These are phyloP conservation scores for Sardinella longiceps DNA, from an alignment of 2,797 vertebrate species.

Conservation along the genomic window DNA sequence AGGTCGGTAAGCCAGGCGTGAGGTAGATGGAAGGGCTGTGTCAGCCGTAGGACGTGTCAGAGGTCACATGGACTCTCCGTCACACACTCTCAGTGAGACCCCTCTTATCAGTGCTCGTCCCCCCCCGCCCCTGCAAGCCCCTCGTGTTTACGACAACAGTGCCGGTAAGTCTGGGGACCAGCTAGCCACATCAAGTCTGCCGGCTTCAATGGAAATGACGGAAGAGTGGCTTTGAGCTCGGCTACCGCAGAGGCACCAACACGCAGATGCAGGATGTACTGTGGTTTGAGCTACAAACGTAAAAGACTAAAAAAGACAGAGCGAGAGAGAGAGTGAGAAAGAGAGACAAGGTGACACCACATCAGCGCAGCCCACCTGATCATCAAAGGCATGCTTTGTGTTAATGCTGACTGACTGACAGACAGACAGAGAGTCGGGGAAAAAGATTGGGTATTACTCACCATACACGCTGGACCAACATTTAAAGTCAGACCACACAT, in stretches of 20 bases:
- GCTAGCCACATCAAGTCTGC: conserved; percentile 59
- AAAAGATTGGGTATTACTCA: background rate
- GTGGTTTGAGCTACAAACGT: conserved; percentile 69
- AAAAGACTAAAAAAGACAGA: background rate
- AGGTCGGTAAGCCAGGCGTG: background rate
- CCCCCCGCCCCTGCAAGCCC: conserved; percentile 46
- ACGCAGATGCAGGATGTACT: conserved; percentile 75
- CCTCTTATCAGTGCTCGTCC: background rate
- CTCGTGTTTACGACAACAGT: conserved; percentile 67
- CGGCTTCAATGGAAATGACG: conserved; percentile 75
- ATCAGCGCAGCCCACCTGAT: conserved; percentile 66
- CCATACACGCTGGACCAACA: background rate
- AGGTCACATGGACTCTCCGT: background rate
- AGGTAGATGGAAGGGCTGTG: background rate
- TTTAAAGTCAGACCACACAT: background rate
- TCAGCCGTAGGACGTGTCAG: conserved; percentile 1
- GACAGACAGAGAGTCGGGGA: background rate
- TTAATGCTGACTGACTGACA: conserved; percentile 9
- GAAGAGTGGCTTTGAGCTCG: conserved; percentile 76
- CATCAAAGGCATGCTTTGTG: background rate
- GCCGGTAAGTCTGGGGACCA: conserved; percentile 70
- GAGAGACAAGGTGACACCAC: conserved; percentile 28
- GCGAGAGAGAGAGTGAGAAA: background rate
- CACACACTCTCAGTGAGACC: background rate
- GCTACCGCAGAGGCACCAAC: conserved; percentile 68